Conservation (phyloP, 2,113 vertebrate genomes). For the Hypocryptadius cinnamomeus region DNA sequence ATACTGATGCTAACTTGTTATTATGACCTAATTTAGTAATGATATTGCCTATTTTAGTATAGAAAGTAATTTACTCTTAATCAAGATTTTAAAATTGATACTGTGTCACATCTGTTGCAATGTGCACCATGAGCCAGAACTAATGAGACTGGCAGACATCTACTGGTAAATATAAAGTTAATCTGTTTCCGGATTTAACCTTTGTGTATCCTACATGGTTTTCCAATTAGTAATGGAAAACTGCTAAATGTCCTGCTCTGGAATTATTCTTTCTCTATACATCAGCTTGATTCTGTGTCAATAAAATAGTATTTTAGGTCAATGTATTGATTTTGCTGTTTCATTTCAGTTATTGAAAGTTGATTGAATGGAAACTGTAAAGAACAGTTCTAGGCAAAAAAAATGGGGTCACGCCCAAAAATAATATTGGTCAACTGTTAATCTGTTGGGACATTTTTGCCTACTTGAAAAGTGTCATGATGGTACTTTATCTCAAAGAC, state of each 20-base stretch:
- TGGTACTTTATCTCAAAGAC: not conserved
- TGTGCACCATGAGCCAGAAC: not conserved
- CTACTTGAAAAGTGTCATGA: not conserved
- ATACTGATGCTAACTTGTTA: not conserved
- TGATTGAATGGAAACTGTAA: not conserved
- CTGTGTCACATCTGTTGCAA: not conserved
- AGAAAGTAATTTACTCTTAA: not conserved
- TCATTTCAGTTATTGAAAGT: not conserved
- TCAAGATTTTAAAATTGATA: not conserved
- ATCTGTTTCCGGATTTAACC: not conserved
- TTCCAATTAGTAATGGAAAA: not conserved
- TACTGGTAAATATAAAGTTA: not conserved
- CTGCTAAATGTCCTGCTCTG: not conserved
- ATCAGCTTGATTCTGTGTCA: not conserved
- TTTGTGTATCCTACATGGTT: not conserved
- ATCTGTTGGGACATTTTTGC: not conserved
- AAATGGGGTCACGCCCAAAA: not conserved
- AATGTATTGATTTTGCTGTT: not conserved
- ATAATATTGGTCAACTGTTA: not conserved
- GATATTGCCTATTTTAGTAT: not conserved
- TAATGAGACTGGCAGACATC: not conserved
- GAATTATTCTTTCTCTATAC: not conserved
- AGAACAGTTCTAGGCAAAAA: not conserved
- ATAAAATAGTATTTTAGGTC: not conserved
- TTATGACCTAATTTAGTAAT: not conserved